Evolutionary conservation across 1,140 invertebrate species (phyloP).

Genomic region (Daktulosphaira vitifoliae): DNA sequence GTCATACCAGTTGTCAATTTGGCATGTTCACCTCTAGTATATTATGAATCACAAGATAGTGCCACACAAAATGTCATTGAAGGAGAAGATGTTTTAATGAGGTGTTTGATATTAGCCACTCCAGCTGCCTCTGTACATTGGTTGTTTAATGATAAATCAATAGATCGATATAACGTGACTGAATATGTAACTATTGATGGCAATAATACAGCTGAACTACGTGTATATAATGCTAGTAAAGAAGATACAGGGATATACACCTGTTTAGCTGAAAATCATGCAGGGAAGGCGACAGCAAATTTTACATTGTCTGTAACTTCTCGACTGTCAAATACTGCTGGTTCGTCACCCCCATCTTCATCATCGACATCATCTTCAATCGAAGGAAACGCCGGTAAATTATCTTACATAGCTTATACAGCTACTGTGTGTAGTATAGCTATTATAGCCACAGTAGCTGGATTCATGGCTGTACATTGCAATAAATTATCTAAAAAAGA

Average conservation of each 20-base stretch:
- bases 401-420: constrained; percentile 39
- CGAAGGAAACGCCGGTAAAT: constrained; percentile 41
- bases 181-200: constrained; percentile 56
- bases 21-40: constrained; percentile 69
- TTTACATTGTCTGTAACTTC: constrained; percentile 65
- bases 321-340: constrained; percentile 55
- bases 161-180: constrained; percentile 59
- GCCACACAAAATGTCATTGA: constrained; percentile 65
- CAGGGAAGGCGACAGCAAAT: constrained; percentile 63
- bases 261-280: constrained; percentile 72
- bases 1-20: constrained; percentile 61
- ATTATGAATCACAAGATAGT: constrained; percentile 49
- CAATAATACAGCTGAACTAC: constrained; percentile 59
- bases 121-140: constrained; percentile 69
- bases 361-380: constrained; percentile 35
- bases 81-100: constrained; percentile 66
- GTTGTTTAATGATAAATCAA: constrained; percentile 64
- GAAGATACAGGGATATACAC: constrained; percentile 73
- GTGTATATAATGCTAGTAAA: constrained; percentile 61
- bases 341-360: constrained; percentile 40
- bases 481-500: constrained; percentile 45
- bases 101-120: constrained; percentile 66
- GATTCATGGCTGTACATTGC: constrained; percentile 39
- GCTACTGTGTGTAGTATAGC: constrained; percentile 42
- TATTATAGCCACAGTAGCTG: not conserved